Evolutionary conservation across 2,888 invertebrate species (phyloP), one percentile per base, ranked within the genome.

Genomic region (Ectemnius continuus): DNA sequence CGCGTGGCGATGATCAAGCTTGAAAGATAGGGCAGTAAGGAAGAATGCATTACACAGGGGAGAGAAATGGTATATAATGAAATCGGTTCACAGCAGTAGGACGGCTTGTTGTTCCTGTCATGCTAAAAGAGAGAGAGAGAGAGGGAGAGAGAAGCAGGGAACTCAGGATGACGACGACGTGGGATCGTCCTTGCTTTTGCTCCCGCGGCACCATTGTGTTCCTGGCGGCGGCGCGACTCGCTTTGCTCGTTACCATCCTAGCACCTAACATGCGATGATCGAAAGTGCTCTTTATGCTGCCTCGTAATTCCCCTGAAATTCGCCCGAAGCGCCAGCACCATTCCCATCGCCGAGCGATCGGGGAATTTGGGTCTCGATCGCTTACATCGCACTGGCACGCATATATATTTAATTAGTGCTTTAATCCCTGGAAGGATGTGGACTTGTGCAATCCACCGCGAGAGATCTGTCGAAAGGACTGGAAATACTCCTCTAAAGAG

Each of bases 161-260:
- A 67, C 67, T 70, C 70, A 68, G 75, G 76, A 78, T 70, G 73
- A 88, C 83, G 85, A 83, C 86, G 84, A 87, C 90, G 89, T 90
- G 90, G 87, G 90, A 90, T 89, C 90, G 90, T 90, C 90, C 90
- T 90, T 90, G 90, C 85, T 84, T 87, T 86, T 75, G 82, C 89
- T 90, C 90, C 88, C 90, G 90, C 89, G 89, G 89, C 88, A 87
- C 86, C 87, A 79, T 89, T 90, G 90, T 89, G 89, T 87, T 75
- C 75, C 65, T 74, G 71, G 48, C 66, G 71, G 48, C 66, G 73
- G 70, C 36, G 36, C 76, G 81, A 73, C 76, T 82, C 77, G 71
- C 76, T 84, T 84, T 81, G 82, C 83, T 82, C 82, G 78, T 73
- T 46, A 59, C 36, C 36, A 36, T 36, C 36, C 65, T 45, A 67